Evolutionary conservation across 2,888 invertebrate species (phyloP).

Genomic region (Clitarchus hookeri): DNA sequence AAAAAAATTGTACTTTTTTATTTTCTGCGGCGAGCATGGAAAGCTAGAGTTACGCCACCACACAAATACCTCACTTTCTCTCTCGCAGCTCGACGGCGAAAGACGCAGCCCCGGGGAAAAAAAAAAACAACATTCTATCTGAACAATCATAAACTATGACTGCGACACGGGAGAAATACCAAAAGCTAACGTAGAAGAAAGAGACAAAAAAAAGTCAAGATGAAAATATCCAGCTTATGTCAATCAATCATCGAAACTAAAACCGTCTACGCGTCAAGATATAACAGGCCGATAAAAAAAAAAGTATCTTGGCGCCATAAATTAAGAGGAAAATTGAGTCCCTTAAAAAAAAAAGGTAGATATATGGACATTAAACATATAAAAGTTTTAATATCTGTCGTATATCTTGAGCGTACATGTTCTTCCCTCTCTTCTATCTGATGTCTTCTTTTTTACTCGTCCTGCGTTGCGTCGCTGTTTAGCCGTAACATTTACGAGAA

Average conservation of each 20-base stretch:
- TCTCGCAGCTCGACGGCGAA: not conserved
- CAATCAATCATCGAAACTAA: slow-evolving; percentile 30
- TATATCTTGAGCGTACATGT: slow-evolving; percentile 31
- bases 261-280: slow-evolving; percentile 26
- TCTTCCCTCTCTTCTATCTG: not conserved
- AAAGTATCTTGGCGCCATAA: slow-evolving; percentile 28
- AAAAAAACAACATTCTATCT: slow-evolving; percentile 10
- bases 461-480: slow-evolving; percentile 29
- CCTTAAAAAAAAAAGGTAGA: slow-evolving; percentile 23
- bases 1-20: no score
- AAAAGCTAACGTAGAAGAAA: not conserved
- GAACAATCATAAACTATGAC: not conserved
- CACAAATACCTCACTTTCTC: not conserved
- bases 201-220: slow-evolving; percentile 10
- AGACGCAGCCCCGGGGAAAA: not conserved
- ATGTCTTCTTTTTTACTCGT: slow-evolving; percentile 20
- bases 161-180: not conserved
- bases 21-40: not conserved
- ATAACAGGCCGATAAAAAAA: slow-evolving; percentile 29
- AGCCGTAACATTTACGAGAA: slow-evolving; percentile 34
- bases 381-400: slow-evolving; percentile 31
- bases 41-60: not conserved
- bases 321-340: slow-evolving; percentile 34
- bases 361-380: slow-evolving; percentile 34
- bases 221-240: slow-evolving; percentile 22